Conservation (phyloP, 64 coral and sea anemone species). For the Trachythela sp. region DNA sequence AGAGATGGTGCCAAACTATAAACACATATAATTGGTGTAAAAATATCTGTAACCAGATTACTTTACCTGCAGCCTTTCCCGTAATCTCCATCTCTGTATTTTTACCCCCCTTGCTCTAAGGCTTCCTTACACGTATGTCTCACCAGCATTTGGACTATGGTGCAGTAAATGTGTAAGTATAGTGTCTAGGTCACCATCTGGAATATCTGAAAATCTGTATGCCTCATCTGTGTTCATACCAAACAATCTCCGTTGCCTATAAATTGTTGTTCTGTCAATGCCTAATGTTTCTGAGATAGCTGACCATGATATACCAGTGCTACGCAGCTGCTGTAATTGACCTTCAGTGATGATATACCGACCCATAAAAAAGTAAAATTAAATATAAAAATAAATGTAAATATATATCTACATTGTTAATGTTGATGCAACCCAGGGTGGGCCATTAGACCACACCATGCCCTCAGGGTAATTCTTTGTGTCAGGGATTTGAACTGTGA, state of each 20-base stretch:
- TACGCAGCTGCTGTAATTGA: not conserved
- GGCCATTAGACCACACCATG: too few species aligned
- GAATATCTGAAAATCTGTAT: slow-evolving; percentile 21
- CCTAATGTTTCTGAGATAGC: not conserved
- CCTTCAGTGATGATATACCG: not conserved
- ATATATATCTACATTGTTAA: too few species aligned
- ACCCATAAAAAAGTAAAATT: not conserved
- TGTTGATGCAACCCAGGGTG: too few species aligned
- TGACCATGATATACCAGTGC: slow-evolving; percentile 17
- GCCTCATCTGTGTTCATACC: slow-evolving; percentile 14
- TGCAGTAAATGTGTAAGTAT: not conserved
- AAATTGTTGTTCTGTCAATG: not conserved
- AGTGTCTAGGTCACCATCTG: not conserved
- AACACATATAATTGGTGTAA: not conserved
- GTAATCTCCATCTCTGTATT: not conserved
- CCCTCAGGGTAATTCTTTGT: too few species aligned
- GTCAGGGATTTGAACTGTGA: too few species aligned
- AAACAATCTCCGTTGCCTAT: slow-evolving; percentile 2
- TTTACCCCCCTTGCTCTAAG: slow-evolving; percentile 7
- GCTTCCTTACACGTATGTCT: not conserved
- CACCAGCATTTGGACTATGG: slow-evolving; percentile 1
- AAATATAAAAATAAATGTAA: not conserved
- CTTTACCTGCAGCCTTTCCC: not conserved
- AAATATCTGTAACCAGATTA: not conserved
- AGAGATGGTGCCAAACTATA: not conserved